phyloP scores from a whole-genome alignment of 2,888 invertebrate genomes.

The Eueremaeus valkanovi region DNA sequence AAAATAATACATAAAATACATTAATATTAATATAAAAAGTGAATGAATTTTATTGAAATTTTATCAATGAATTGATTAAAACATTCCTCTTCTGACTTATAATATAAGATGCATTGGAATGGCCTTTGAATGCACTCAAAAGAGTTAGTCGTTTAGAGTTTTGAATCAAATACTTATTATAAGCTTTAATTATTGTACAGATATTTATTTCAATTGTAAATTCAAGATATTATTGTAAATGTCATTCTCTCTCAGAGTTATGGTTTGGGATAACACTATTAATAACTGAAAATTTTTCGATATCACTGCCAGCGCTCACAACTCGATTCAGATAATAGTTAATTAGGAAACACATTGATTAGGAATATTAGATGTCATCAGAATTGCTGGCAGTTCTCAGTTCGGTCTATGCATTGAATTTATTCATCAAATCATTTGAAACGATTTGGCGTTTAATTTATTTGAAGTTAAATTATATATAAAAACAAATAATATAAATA shows the following conservation, averaged over 20 bases:
- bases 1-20: neutral
- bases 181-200: neutral
- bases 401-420: conserved; percentile 24
- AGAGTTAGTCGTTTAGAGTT: neutral
- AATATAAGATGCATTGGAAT: conserved; percentile 26
- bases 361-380: neutral
- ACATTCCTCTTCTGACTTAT: no score
- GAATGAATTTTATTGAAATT: no score
- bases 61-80: neutral
- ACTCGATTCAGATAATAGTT: neutral
- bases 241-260: neutral
- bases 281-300: neutral
- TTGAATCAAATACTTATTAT: neutral
- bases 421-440: neutral
- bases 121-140: conserved; percentile 33
- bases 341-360: neutral
- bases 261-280: no score
- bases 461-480: neutral
- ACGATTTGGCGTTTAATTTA: neutral
- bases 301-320: neutral
- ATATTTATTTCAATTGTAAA: neutral
- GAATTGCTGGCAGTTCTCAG: conserved; percentile 13
- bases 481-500: neutral
- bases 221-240: neutral
- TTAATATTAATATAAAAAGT: no score